Evolutionary conservation across 2,888 invertebrate genomes (phyloP), one percentile per base, ranked within the genome.

Genomic region (Aspidiotus rigidus): DNA sequence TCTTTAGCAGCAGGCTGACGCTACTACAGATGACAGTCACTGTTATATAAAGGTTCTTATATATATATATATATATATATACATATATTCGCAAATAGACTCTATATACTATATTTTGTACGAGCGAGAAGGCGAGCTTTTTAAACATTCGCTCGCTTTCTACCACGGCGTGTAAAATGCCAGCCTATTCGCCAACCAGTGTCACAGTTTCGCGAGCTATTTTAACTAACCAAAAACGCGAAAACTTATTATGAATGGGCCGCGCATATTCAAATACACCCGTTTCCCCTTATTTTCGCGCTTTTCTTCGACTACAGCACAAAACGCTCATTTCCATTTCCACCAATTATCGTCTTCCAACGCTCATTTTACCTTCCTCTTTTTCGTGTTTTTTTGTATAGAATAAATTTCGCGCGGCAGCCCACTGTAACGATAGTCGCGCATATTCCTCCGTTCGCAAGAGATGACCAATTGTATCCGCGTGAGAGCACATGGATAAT

Each of bases 1-100:
- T 57, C 62, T 62, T 69, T 62, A 62, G 62, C 59, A 67, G 67
- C 61, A 62, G 69, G 69, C 61, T 55, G 69, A 66, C 66, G 66
- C 59, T 66, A 59, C 66, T 49, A 41, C 44, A 59, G 66, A 66
- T 66, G 66, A 66, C 56, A 59, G 66, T 66, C 59, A 66, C 66
- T 59, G 64, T 64, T 53, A 3, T 64, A 62, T 62, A 62, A 28
- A 64, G 64, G 55, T 64, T 64, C 54, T 64, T 64, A 28, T 28
- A 28, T 1, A 28, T 28, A 28, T 28, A 28, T 28, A n/a, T n/a
- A n/a, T n/a, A n/a, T 64, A 28, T 28, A 28, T 1, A 28, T 28
- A 28, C 5, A 28, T 28, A 28, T 28, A 28, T 28, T 28, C 28
- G 28, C 28, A 28, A 28, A 28, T 28, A 28, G 28, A 28, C 28